A percentile compares a stretch with the other conserved stretches of the same genome.
Conservation (phyloP, 1,140 invertebrate genomes). For the Ruditapes philippinarum region DNA sequence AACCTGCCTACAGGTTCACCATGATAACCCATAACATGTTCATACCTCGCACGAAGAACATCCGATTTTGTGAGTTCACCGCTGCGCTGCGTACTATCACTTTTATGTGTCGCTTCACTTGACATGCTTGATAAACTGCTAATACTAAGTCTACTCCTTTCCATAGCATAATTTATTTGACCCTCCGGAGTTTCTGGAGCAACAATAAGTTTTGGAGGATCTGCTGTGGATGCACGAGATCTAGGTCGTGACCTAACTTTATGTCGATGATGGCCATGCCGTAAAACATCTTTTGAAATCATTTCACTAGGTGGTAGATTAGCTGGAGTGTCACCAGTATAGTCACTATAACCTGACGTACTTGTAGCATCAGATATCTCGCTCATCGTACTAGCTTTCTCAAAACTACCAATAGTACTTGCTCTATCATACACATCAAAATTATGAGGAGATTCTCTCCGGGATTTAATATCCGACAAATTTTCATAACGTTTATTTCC, state of each 20-base stretch:
- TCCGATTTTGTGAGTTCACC: constrained; percentile 59
- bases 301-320: constrained; percentile 63
- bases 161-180: constrained; percentile 60
- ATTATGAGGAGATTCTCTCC: constrained; percentile 47
- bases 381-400: constrained; percentile 61
- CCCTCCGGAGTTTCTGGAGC: constrained; percentile 53
- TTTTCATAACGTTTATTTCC: constrained; percentile 39
- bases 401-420: constrained; percentile 59
- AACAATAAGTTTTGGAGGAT: constrained; percentile 32
- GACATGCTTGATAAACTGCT: constrained; percentile 62
- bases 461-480: neutral
- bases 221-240: constrained; percentile 38
- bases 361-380: constrained; percentile 60
- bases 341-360: constrained; percentile 60
- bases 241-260: constrained; percentile 53
- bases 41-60: constrained; percentile 50
- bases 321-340: constrained; percentile 47
- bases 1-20: constrained; percentile 58
- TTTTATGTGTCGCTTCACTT: constrained; percentile 62
- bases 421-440: constrained; percentile 50
- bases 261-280: constrained; percentile 47
- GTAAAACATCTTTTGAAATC: constrained; percentile 56
- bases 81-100: constrained; percentile 61
- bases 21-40: constrained; percentile 31
- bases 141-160: constrained; percentile 57